Evolutionary conservation across 2,888 invertebrate genomes (phyloP), one percentile per base, ranked within the genome.

Genomic region (Nineta flava): DNA sequence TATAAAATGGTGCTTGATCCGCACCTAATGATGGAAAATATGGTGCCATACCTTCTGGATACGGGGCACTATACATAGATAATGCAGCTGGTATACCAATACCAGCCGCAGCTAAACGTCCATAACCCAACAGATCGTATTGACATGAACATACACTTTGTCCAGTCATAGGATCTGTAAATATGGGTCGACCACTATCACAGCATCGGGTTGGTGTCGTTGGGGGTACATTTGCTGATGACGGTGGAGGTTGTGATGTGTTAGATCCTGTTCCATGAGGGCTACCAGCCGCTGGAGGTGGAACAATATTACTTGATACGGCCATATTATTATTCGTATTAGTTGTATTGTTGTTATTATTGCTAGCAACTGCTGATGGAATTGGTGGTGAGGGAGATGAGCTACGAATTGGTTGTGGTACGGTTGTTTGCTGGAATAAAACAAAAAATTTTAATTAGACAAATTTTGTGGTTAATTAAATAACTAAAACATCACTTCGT

Each of bases 81-180:
- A 88, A 71, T 47, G 76, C 74, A 10, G 44, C 44, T 46, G 87
- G 86, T 57, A 87, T 74, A 47, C 83, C 84, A 2, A 74, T 74
- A 32, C 69, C 69, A 9, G 73, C 72, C 47, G 77, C 65, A 35
- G 76, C 83, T 54, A 88, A 74, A 62, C 87, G 76, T 70, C 87
- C 88, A 72, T 87, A 87, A 70, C 81, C 81, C 60, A 91, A 77
- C 59, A 91, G 78, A 71, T 88, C 88, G 71, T 88, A 88, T 68
- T 90, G 90, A 69, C 90, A 90, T 60, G 88, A 88, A 72, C 90
- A 90, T 55, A 90, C 82, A 50, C 84, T 87, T 69, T 88, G 87
- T 50, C 90, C 88, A 57, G 87, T 87, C 58, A 88, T 76, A 43
- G 90, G 90, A 69, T 90, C 90, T 64, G 87, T 87, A 72, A 87